Percentiles rank a stretch among this genome's conserved stretches.
These are phyloP conservation scores for Hemicrepidius hirtus DNA, from an alignment of 2,888 invertebrate genomes.

Conservation along the genomic window DNA sequence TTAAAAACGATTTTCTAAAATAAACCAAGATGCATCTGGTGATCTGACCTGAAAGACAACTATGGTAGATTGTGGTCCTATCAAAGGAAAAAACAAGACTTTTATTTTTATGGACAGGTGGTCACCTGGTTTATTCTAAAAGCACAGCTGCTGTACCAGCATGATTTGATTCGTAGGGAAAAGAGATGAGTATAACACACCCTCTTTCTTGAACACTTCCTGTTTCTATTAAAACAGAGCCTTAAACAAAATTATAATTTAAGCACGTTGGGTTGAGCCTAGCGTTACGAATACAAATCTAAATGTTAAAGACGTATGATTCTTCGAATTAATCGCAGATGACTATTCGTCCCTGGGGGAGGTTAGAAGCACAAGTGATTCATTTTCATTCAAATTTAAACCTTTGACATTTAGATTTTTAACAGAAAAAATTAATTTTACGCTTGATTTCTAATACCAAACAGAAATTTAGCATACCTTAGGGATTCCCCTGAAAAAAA, in stretches of 20 bases:
- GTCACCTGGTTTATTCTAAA: conserved; percentile 33
- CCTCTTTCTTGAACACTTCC: conserved; percentile 36
- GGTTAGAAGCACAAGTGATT: conserved; percentile 19
- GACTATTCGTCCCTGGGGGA: conserved; percentile 1
- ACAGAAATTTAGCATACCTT: background rate
- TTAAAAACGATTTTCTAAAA: background rate
- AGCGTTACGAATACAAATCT: conserved; percentile 5
- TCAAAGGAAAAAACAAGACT: conserved; percentile 2
- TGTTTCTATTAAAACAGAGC: conserved; percentile 11
- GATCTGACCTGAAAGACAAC: conserved; percentile 9
- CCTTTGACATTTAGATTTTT: conserved; percentile 9
- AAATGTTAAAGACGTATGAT: background rate
- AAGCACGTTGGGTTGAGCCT: background rate
- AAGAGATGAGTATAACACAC: conserved; percentile 21
- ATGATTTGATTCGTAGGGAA: conserved; percentile 24
- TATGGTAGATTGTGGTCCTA: conserved; percentile 23
- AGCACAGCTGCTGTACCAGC: conserved; percentile 44
- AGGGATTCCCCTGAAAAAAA: background rate
- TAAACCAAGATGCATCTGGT: conserved; percentile 25
- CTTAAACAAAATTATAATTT: conserved; percentile 11
- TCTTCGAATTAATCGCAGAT: conserved; percentile 8
- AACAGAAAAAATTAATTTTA: too few species aligned
- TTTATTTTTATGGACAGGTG: conserved; percentile 46
- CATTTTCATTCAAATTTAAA: conserved; percentile 10
- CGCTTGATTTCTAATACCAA: background rate